A percentile compares a stretch with the other conserved stretches of the same genome.
phyloP scores from a whole-genome alignment of 2,888 invertebrate genomes.

The Eubasilissa splendida region DNA sequence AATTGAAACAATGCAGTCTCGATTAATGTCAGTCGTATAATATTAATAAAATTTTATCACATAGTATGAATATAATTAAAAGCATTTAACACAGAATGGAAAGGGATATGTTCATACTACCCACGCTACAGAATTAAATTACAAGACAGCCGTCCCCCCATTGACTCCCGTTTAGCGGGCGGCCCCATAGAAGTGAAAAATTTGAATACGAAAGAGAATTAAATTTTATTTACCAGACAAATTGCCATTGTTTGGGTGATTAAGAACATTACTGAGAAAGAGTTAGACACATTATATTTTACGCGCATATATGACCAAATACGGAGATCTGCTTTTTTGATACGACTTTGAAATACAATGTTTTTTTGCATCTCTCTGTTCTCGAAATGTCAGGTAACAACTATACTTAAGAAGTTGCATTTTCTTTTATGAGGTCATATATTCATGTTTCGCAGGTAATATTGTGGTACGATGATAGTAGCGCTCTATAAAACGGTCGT shows the following conservation, averaged over 20 bases:
- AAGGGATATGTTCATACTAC: not conserved
- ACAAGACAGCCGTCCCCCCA: not conserved
- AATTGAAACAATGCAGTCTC: too few relatives aligned
- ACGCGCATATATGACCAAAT: constrained; percentile 10
- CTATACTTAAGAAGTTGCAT: too few relatives aligned
- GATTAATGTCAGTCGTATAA: too few relatives aligned
- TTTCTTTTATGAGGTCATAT: too few relatives aligned
- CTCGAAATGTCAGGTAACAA: too few relatives aligned
- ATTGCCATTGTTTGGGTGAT: constrained; percentile 25
- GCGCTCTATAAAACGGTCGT: too few relatives aligned
- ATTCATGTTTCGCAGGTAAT: too few relatives aligned
- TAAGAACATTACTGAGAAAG: constrained; percentile 8
- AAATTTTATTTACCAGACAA: constrained; percentile 23
- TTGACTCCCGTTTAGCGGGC: not conserved
- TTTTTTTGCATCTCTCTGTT: too few relatives aligned
- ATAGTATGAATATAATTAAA: too few relatives aligned
- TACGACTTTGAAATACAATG: too few relatives aligned
- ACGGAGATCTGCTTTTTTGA: constrained; percentile 3
- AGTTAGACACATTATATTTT: constrained; percentile 28
- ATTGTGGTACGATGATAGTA: too few relatives aligned
- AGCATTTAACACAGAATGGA: not conserved
- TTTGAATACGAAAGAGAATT: constrained; percentile 38
- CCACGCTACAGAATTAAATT: constrained; percentile 7
- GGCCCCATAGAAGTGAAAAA: constrained; percentile 32
- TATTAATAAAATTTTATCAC: too few relatives aligned